Base-by-base conservation (phyloP, 2,888 invertebrate species). In the Rhagophthalmus giganteus region DNA sequence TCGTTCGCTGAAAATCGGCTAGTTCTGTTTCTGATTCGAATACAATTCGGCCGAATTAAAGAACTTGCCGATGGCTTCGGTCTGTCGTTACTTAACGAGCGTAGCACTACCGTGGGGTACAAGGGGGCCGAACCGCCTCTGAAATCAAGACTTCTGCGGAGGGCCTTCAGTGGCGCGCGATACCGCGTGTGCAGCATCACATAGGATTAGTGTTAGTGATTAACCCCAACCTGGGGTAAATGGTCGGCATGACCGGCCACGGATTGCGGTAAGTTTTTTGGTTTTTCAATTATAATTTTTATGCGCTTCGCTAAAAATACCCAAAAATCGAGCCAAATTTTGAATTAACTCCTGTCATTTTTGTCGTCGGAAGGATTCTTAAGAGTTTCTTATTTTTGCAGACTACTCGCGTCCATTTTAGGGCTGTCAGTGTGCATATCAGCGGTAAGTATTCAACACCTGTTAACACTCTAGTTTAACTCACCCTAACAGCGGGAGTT, bases 381-480 rank as follows among this genome's bases (percentile, higher is more conserved):
- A 33, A 4, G 35, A 32, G 35, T 46, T 10, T 60, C 47, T 65
- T 66, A 57, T 60, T 54, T 52, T 75, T 73, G 42, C 75, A 80
- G 80, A 73, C 73, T 78, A 70, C 72, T 77, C 73, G 78, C 77
- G 67, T 72, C 73, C 71, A 68, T 78, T 64, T 69, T 76, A 62
- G 75, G 76, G 69, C 67, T 79, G 69, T 68, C 73, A 66, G 69
- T 74, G 56, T 69, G 74, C 59, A 71, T 73, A 59, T 66, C 72
- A 63, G 79, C 74, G 77, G 80, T 80, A 74, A 73, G 80, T 78
- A 61, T 35, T 33, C 11, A 16, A 20, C 8, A 46, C 46, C 38
- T 46, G 46, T 46, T 46, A 46, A 38, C 38, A 46, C 16, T 46
- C 27, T 8, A 5, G 24, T 10, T 35, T 20, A 33, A 44, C 20